These are phyloP conservation scores for Seriola aureovittata DNA, from an alignment of 2,113 vertebrate species.

Conservation along the genomic window DNA sequence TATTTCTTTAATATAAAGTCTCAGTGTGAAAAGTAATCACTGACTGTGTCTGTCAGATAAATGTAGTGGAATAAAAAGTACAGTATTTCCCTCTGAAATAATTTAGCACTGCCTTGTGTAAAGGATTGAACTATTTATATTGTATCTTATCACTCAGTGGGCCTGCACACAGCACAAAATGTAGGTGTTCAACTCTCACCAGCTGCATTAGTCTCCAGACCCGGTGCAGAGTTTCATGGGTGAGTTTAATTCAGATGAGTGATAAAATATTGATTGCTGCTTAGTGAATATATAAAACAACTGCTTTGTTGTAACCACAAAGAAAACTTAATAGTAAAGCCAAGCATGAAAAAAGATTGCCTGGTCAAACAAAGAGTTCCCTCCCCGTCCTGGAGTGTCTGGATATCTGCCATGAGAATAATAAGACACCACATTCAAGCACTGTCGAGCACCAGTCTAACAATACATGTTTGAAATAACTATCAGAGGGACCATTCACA, in stretches of 20 bases:
- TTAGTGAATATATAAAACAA: slow-evolving; percentile 47
- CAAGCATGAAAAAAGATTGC: slow-evolving; percentile 25
- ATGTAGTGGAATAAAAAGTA: neutral
- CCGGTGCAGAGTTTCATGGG: slow-evolving; percentile 4
- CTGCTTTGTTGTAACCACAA: slow-evolving; percentile 49
- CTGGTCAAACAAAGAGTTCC: slow-evolving; percentile 49
- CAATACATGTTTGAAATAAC: slow-evolving; percentile 69
- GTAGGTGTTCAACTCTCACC: slow-evolving; percentile 10
- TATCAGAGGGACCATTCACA: slow-evolving; percentile 63
- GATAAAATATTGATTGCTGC: slow-evolving; percentile 43
- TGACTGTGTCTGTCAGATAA: neutral
- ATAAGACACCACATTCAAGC: slow-evolving; percentile 59
- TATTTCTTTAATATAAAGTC: neutral
- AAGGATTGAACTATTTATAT: neutral
- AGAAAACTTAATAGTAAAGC: slow-evolving; percentile 46
- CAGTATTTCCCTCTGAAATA: neutral
- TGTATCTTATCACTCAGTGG: neutral
- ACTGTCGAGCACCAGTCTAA: slow-evolving; percentile 33
- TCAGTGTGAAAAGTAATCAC: neutral
- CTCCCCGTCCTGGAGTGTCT: slow-evolving; percentile 38
- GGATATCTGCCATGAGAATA: slow-evolving; percentile 60
- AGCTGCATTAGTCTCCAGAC: neutral
- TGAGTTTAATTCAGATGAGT: slow-evolving; percentile 48
- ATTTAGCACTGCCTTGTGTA: neutral
- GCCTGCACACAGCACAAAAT: neutral